phyloP scores from a whole-genome alignment of 2,797 vertebrate genomes.

The Schizopygopsis malacanthus region DNA sequence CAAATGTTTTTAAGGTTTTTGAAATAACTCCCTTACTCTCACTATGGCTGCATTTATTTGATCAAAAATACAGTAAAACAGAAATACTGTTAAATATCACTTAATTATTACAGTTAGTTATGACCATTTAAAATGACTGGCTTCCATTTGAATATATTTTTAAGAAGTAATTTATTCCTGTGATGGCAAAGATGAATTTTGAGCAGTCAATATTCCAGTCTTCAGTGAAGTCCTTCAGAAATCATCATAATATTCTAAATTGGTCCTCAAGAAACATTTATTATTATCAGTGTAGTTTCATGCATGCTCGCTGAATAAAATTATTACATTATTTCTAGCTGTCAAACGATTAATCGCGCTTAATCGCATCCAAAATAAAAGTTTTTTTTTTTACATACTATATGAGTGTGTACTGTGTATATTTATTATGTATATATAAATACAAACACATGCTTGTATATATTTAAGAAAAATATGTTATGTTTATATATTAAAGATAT shows the following conservation, averaged over 20 bases:
- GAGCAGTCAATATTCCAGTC: not conserved
- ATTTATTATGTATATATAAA: too few species aligned
- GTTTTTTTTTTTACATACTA: too few species aligned
- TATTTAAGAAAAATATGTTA: too few species aligned
- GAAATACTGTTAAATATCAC: not conserved
- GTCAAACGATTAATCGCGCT: too few species aligned
- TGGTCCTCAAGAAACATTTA: not conserved
- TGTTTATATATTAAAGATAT: too few species aligned
- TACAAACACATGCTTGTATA: too few species aligned
- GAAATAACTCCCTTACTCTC: not conserved
- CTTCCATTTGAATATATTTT: not conserved
- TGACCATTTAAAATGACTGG: not conserved
- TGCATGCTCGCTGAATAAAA: not conserved
- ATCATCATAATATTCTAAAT: not conserved
- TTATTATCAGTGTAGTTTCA: not conserved
- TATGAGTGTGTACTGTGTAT: too few species aligned
- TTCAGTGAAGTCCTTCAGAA: not conserved
- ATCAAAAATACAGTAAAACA: not conserved
- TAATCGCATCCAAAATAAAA: too few species aligned
- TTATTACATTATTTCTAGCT: too few species aligned
- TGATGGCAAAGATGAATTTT: not conserved
- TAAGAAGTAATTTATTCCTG: not conserved
- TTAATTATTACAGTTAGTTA: not conserved
- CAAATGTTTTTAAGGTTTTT: not conserved
- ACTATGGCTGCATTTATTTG: not conserved